Percentiles rank a stretch among this genome's conserved stretches.
These are phyloP conservation scores for Myathropa florea DNA, from an alignment of 2,888 invertebrate genomes.

Conservation along the genomic window DNA sequence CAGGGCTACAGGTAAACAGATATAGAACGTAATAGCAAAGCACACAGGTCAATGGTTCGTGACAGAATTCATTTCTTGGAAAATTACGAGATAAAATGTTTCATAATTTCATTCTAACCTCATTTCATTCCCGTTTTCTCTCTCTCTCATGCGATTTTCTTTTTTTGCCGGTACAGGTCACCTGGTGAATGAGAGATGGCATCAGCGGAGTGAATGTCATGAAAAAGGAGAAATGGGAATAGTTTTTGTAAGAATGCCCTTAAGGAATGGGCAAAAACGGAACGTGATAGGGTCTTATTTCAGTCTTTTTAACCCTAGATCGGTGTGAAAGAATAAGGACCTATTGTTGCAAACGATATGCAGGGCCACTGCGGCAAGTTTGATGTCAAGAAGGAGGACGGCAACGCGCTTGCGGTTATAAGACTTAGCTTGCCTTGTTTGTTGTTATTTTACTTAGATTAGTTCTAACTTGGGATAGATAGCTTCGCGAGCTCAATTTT, in stretches of 20 bases:
- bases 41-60: slow-evolving; percentile 9
- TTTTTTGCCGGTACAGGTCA: background rate
- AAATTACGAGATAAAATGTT: slow-evolving; percentile 1
- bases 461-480: too few relatives aligned
- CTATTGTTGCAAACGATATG: too few relatives aligned
- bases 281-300: too few relatives aligned
- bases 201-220: background rate
- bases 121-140: background rate
- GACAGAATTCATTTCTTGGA: slow-evolving; percentile 8
- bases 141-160: background rate
- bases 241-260: too few relatives aligned
- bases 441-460: too few relatives aligned
- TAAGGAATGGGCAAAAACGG: background rate
- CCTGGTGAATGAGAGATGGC: background rate
- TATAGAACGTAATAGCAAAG: background rate
- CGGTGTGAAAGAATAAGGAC: too few relatives aligned
- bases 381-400: too few relatives aligned
- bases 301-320: too few relatives aligned
- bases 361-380: too few relatives aligned
- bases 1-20: background rate
- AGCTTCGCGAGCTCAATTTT: too few relatives aligned
- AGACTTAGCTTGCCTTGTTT: too few relatives aligned
- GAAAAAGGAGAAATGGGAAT: background rate
- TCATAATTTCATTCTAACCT: slow-evolving; percentile 1
- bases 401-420: too few relatives aligned